Percentiles rank a stretch among this genome's conserved stretches.
Evolutionary conservation across 2,888 invertebrate genomes (phyloP).

Genomic region (Sylvicola cinctus): DNA sequence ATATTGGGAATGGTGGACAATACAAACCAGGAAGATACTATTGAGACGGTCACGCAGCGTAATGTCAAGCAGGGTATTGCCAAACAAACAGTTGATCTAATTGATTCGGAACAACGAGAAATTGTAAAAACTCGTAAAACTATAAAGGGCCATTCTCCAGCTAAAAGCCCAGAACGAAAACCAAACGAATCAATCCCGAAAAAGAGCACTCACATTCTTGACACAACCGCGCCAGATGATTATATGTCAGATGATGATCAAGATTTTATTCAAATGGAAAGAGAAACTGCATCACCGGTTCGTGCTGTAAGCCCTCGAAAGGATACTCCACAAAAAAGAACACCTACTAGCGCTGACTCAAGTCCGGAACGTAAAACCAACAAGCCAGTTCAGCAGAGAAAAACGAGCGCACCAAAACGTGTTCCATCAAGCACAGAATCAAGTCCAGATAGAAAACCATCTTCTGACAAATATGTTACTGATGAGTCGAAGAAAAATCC

Average conservation of each 20-base stretch:
- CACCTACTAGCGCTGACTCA: neutral
- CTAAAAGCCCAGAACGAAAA: slow-evolving; percentile 12
- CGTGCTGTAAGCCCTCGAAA: too few species aligned
- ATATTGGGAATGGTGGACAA: slow-evolving; percentile 37
- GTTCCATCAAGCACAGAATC: neutral
- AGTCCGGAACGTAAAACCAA: neutral
- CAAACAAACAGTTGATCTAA: slow-evolving; percentile 6
- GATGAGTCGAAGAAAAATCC: neutral
- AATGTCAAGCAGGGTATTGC: slow-evolving; percentile 5
- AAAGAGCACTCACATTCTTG: too few species aligned
- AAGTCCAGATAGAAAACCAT: slow-evolving; percentile 1
- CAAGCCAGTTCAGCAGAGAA: neutral
- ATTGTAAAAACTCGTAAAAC: slow-evolving; percentile 4
- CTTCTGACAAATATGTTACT: slow-evolving; percentile 2
- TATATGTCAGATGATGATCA: too few species aligned
- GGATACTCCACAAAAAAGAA: too few species aligned
- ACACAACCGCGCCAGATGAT: too few species aligned
- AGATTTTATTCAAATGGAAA: too few species aligned
- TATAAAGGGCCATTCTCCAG: slow-evolving; percentile 16
- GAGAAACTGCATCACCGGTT: too few species aligned
- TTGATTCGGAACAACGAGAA: neutral
- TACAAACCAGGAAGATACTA: neutral
- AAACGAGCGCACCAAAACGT: too few species aligned
- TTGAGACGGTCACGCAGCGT: too few species aligned
- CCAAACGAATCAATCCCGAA: slow-evolving; percentile 7